Percentiles rank a stretch among this genome's conserved stretches.
Conservation (phyloP, 2,797 vertebrate species). For the Chlorospingus flavigularis region DNA sequence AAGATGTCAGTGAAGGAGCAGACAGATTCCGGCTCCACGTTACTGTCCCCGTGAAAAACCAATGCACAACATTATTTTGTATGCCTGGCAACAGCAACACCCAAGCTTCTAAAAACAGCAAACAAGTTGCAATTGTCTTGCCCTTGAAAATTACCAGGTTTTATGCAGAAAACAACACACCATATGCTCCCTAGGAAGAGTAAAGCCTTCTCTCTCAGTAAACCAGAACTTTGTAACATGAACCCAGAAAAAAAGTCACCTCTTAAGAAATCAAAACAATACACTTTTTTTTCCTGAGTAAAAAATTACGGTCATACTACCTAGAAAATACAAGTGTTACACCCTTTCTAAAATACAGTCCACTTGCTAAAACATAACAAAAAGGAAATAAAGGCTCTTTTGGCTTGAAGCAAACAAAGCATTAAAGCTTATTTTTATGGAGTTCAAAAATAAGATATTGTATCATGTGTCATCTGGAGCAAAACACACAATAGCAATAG, state of each 20-base stretch:
- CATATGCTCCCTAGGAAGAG: background rate
- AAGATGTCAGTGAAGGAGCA: background rate
- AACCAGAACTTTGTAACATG: background rate
- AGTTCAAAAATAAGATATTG: background rate
- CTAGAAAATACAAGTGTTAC: background rate
- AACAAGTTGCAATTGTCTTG: background rate
- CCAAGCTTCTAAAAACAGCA: background rate
- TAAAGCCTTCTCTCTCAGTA: background rate
- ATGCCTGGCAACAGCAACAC: background rate
- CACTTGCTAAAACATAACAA: background rate
- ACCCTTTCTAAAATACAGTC: background rate
- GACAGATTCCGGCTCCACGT: background rate
- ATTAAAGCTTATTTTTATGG: background rate
- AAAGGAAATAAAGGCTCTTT: background rate
- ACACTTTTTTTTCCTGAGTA: background rate
- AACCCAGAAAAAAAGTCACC: background rate
- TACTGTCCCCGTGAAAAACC: background rate
- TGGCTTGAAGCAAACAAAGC: background rate
- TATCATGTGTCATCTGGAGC: background rate
- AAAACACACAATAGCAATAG: background rate
- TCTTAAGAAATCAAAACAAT: conserved; percentile 13
- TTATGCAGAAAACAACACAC: background rate
- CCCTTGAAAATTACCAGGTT: background rate
- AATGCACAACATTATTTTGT: background rate
- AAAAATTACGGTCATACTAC: background rate